Conservation (phyloP, 2,888 invertebrate genomes). For the Polymixis flavicincta region DNA sequence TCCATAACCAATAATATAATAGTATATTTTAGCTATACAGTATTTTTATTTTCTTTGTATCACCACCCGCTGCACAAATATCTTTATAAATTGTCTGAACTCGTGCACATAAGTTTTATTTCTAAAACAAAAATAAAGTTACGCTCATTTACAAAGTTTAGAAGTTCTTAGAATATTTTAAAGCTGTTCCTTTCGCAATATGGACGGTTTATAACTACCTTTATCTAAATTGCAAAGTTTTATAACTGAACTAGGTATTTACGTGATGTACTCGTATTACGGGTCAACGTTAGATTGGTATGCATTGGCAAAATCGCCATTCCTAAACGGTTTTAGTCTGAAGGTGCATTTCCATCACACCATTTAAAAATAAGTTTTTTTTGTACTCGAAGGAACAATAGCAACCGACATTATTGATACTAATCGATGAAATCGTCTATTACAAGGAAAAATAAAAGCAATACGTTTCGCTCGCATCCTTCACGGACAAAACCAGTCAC, state of each 20-base stretch:
- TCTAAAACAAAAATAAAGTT: slow-evolving; percentile 23
- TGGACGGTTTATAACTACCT: slow-evolving; percentile 15
- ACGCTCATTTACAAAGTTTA: slow-evolving; percentile 3
- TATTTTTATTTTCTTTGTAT: background rate
- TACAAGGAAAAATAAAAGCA: slow-evolving; percentile 53
- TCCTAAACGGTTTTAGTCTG: background rate
- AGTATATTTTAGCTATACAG: background rate
- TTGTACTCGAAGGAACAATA: background rate
- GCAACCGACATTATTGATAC: slow-evolving; percentile 22
- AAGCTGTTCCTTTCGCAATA: slow-evolving; percentile 8
- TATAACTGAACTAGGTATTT: background rate
- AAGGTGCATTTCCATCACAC: background rate
- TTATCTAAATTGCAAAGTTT: background rate
- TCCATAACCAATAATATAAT: background rate
- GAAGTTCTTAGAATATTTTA: slow-evolving; percentile 16
- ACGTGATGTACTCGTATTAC: too few species aligned
- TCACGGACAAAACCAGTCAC: slow-evolving; percentile 4
- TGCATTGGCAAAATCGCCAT: background rate
- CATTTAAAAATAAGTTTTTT: background rate
- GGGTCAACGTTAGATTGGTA: too few species aligned
- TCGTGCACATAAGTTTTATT: slow-evolving; percentile 8
- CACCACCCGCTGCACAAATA: background rate
- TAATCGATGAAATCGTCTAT: slow-evolving; percentile 53
- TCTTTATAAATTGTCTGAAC: background rate
- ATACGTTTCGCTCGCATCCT: slow-evolving; percentile 50